These are phyloP conservation scores for Chloroceryle amazona DNA, from an alignment of 2,797 vertebrate genomes.

Conservation along the genomic window DNA sequence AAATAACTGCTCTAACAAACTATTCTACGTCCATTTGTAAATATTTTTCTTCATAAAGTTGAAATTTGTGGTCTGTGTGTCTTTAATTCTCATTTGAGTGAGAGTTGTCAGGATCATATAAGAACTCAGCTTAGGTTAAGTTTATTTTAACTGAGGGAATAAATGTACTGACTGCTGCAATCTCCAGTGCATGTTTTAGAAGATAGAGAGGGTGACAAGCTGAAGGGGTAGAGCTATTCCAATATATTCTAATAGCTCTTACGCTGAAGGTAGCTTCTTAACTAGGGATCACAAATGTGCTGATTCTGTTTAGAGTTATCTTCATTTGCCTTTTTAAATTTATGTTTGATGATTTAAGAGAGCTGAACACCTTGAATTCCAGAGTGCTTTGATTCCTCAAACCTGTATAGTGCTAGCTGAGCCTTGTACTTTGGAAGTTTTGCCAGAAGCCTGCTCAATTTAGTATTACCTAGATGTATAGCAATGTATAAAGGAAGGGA, in stretches of 20 bases:
- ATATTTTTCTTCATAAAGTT: not conserved
- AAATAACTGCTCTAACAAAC: not conserved
- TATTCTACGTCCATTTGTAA: not conserved
- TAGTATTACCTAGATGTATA: not conserved
- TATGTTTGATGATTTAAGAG: not conserved
- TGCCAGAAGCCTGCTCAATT: not conserved
- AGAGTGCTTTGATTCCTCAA: not conserved
- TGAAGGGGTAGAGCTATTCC: not conserved
- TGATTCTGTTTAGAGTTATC: not conserved
- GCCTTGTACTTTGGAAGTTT: not conserved
- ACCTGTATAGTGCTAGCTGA: not conserved
- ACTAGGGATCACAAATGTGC: not conserved
- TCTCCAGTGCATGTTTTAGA: not conserved
- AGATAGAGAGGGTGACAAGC: not conserved
- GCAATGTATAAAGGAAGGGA: not conserved
- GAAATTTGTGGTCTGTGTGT: not conserved
- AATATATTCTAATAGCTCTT: not conserved
- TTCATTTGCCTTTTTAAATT: not conserved
- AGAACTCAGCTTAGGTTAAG: not conserved
- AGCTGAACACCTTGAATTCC: not conserved
- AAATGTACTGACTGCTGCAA: not conserved
- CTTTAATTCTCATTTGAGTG: not conserved
- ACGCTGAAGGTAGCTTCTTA: not conserved
- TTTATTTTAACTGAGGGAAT: not conserved
- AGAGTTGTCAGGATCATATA: not conserved